These are phyloP conservation scores for Pasiphila rectangulata DNA, from an alignment of 2,888 invertebrate genomes.

Conservation along the genomic window DNA sequence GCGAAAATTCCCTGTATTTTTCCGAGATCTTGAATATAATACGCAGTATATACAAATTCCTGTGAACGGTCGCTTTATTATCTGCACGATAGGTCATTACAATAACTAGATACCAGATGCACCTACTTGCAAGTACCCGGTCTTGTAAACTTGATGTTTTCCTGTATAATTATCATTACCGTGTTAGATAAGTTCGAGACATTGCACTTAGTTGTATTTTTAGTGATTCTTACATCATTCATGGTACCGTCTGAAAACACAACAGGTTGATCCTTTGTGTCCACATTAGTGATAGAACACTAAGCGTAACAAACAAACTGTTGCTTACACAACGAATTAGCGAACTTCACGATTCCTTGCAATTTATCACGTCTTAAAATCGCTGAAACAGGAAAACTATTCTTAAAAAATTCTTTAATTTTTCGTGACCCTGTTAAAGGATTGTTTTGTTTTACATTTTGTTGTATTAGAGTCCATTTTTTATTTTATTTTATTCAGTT, in stretches of 20 bases:
- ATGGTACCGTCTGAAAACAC: not conserved
- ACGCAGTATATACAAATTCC: not conserved
- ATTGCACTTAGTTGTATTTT: slow-evolving; percentile 1
- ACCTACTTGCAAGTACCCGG: slow-evolving; percentile 1
- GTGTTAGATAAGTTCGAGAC: not conserved
- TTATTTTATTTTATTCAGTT: no score
- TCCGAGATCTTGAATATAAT: slow-evolving; percentile 6
- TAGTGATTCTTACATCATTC: not conserved
- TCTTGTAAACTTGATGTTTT: slow-evolving; percentile 9
- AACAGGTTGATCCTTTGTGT: not conserved
- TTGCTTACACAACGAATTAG: no score
- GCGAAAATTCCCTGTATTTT: slow-evolving; percentile 1
- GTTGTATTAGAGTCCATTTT: no score
- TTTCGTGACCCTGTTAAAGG: no score
- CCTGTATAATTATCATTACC: slow-evolving; percentile 11
- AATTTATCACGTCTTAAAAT: no score
- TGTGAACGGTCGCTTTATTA: slow-evolving; percentile 10
- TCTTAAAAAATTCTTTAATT: no score
- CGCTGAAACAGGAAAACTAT: no score
- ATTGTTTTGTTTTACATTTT: no score
- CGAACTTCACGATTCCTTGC: no score
- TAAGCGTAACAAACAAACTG: no score
- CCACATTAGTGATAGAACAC: not conserved
- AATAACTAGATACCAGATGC: slow-evolving; percentile 22
- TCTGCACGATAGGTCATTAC: slow-evolving; percentile 26